phyloP scores from a whole-genome alignment of 23 tunicate species.

The Ascidia mentula region DNA sequence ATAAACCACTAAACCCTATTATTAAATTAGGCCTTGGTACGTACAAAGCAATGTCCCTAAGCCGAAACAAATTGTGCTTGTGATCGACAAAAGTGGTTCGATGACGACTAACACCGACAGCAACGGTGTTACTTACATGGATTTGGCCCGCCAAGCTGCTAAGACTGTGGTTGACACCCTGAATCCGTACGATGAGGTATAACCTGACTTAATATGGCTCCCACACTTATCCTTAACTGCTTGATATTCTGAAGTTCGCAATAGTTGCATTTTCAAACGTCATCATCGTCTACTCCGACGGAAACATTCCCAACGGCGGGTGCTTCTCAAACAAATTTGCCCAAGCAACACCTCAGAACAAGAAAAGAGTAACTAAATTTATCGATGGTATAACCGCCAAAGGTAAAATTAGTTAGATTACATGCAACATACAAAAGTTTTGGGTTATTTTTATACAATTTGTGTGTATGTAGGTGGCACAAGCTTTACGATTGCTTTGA shows the following conservation, averaged over 20 bases:
- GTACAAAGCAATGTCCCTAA: slow-evolving; percentile 58
- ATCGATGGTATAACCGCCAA: not conserved
- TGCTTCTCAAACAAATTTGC: not conserved
- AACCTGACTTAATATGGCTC: too few relatives aligned
- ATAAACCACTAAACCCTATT: too few relatives aligned
- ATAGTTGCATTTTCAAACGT: not conserved
- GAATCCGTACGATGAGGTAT: slow-evolving; percentile 60
- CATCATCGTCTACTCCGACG: not conserved
- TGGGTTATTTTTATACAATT: too few relatives aligned
- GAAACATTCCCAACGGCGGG: not conserved
- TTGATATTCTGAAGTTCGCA: not conserved
- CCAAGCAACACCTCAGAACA: not conserved
- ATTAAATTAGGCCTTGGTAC: slow-evolving; percentile 73
- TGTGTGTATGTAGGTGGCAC: too few relatives aligned
- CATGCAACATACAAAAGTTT: too few relatives aligned
- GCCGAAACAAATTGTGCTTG: slow-evolving; percentile 46
- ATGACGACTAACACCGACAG: slow-evolving; percentile 3
- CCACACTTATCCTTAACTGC: too few relatives aligned
- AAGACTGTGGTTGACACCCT: slow-evolving; percentile 49
- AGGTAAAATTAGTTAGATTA: too few relatives aligned
- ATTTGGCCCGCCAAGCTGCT: slow-evolving; percentile 53
- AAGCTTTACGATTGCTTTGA: too few relatives aligned
- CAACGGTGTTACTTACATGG: slow-evolving; percentile 39
- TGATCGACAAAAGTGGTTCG: slow-evolving; percentile 73
- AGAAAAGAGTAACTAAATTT: not conserved